Evolutionary conservation across 2,797 vertebrate species (phyloP).

Genomic region (Malurus splendens): DNA sequence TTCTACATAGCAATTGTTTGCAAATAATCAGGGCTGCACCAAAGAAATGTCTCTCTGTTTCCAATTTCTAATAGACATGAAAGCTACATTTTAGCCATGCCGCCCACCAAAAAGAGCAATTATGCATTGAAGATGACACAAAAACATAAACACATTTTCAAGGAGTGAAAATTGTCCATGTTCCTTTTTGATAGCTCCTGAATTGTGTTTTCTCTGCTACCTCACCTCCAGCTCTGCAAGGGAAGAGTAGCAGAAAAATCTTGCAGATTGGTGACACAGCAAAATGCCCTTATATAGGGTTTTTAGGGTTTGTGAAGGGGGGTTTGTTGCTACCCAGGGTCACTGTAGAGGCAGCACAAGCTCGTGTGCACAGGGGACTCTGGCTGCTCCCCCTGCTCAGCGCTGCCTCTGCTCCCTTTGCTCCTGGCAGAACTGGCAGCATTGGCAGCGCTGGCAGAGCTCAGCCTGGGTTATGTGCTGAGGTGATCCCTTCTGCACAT

Average conservation of each 20-base stretch:
- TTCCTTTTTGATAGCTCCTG: background rate
- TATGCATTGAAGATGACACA: background rate
- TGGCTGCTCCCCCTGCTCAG: background rate
- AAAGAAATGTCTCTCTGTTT: background rate
- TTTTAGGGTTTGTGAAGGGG: background rate
- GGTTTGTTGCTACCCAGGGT: rapidly evolving
- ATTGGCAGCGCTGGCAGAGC: background rate
- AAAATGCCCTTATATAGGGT: background rate
- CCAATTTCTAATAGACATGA: background rate
- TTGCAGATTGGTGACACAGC: background rate
- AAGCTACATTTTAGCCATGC: background rate
- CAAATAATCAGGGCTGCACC: background rate
- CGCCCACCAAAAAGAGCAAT: background rate
- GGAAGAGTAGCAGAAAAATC: background rate
- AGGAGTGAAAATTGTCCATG: rapidly evolving
- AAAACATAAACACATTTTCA: background rate
- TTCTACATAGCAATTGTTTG: background rate
- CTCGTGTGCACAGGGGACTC: background rate
- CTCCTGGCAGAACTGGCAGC: background rate
- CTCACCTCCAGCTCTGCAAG: background rate
- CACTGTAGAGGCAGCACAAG: background rate
- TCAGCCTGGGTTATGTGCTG: background rate
- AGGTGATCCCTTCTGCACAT: background rate
- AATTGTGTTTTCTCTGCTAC: background rate
- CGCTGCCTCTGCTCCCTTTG: background rate